Conservation (phyloP, 2,888 invertebrate species). For the Mesochorus sp. region DNA sequence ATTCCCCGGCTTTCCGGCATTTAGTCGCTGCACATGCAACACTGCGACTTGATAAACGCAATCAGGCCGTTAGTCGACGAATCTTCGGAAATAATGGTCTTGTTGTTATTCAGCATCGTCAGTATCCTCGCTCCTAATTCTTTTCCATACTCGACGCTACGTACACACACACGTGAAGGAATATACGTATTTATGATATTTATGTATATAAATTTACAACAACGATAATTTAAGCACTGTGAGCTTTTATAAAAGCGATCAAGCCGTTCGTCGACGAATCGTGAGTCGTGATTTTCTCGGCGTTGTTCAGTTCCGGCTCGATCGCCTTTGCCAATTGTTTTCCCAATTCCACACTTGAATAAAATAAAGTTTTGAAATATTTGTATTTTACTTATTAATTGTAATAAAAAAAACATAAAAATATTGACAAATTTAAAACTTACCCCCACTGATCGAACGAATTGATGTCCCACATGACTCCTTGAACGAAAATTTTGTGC, state of each 20-base stretch:
- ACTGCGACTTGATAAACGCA: constrained; percentile 90
- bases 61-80: constrained; percentile 97
- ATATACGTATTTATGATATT: neutral
- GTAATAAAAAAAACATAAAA: neutral
- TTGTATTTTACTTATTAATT: constrained; percentile 22
- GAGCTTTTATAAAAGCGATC: constrained; percentile 95
- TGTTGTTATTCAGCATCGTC: constrained; percentile 89
- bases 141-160: constrained; percentile 98
- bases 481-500: constrained; percentile 99
- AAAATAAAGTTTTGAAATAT: constrained; percentile 46
- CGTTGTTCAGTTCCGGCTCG: constrained; percentile 93
- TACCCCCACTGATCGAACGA: constrained; percentile 99
- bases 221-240: constrained; percentile 80
- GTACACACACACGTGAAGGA: constrained; percentile 84
- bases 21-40: constrained; percentile 49
- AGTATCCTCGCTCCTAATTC: constrained; percentile 97
- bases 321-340: constrained; percentile 99
- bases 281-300: constrained; percentile 88
- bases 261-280: constrained; percentile 98
- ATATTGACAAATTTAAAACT: constrained; percentile 71
- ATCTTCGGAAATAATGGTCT: constrained; percentile 90
- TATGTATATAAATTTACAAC: too few relatives aligned
- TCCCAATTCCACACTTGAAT: constrained; percentile 95
- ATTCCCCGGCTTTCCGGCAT: neutral
- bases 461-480: constrained; percentile 99